Evolutionary conservation across 2,113 vertebrate genomes (phyloP), one percentile per base, ranked within the genome.

Genomic region (Triplophysa rosa): DNA sequence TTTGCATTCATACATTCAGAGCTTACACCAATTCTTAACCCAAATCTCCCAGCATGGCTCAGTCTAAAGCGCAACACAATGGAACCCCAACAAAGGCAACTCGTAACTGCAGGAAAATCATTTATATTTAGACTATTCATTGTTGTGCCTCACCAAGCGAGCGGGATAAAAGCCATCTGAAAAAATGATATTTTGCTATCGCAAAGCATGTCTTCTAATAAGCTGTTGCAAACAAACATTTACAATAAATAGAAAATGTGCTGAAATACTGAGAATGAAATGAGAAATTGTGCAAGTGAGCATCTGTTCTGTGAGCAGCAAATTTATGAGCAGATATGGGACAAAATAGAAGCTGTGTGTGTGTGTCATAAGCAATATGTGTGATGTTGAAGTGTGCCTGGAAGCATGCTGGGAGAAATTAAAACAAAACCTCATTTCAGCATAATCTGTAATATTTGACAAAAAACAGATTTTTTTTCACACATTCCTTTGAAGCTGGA

Each of bases 1-100:
- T 75, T 67, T 62, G 40, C 66, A 66, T 81, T 86, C 62, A 82
- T 64, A 80, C 45, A 86, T 83, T 86, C 64, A 82, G 74, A 33
- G 82, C 81, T 83, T 84, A 83, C 76, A 84, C n/a, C 83, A 80
- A 77, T 81, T 80, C 63, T 74, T 17, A 33, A n/a, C 71, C 56
- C 68, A 85, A 87, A 84, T 84, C 84, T 87, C 83, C 81, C 72
- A 47, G 17, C 64, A 4, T 79, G 68, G 68, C 33, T 86, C 67
- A 62, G 77, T 73, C 72, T 80, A 77, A 84, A 81, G 81, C 73
- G 33, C 67, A 59, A 58, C 65, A 82, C 74, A 83, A 86, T 81
- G 33, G 78, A 84, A 67, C 77, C 45, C 52, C 66, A 61, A 82
- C 78, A 87, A 82, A 40, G 40, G 78, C 74, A 77, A 77, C 47